These are phyloP conservation scores for Drosophila prolongata DNA, from an alignment of 2,888 invertebrate species.

Conservation along the genomic window DNA sequence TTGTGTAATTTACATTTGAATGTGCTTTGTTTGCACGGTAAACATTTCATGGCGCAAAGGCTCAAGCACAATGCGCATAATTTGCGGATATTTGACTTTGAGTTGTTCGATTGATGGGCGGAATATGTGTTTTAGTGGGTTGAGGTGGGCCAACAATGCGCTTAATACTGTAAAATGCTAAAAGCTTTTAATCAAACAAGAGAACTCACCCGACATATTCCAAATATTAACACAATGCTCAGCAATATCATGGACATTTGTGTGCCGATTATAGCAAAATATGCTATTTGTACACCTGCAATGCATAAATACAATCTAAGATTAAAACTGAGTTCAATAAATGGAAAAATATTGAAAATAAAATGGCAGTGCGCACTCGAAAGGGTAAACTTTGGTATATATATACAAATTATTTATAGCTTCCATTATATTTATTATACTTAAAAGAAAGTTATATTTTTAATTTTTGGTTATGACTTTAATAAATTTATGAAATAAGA, in stretches of 20 bases:
- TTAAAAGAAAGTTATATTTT: too few relatives aligned
- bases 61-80: constrained; percentile 60
- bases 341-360: neutral
- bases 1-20: constrained; percentile 67
- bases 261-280: constrained; percentile 91
- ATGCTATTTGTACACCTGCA: constrained; percentile 92
- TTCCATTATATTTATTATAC: too few relatives aligned
- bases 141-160: constrained; percentile 18
- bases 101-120: constrained; percentile 42
- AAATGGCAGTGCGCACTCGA: too few relatives aligned
- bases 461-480: too few relatives aligned
- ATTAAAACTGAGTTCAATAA: neutral
- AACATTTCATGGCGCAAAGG: constrained; percentile 46
- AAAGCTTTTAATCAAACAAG: constrained; percentile 50
- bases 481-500: too few relatives aligned
- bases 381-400: too few relatives aligned
- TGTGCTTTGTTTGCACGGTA: constrained; percentile 57
- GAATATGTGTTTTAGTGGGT: neutral
- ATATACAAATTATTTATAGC: too few relatives aligned
- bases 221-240: constrained; percentile 89
- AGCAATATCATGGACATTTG: constrained; percentile 91
- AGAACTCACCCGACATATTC: constrained; percentile 90
- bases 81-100: constrained; percentile 53
- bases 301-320: constrained; percentile 58
- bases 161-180: constrained; percentile 40